These are phyloP conservation scores for Drosophila navojoa DNA, from an alignment of 1,140 invertebrate genomes.

Conservation along the genomic window DNA sequence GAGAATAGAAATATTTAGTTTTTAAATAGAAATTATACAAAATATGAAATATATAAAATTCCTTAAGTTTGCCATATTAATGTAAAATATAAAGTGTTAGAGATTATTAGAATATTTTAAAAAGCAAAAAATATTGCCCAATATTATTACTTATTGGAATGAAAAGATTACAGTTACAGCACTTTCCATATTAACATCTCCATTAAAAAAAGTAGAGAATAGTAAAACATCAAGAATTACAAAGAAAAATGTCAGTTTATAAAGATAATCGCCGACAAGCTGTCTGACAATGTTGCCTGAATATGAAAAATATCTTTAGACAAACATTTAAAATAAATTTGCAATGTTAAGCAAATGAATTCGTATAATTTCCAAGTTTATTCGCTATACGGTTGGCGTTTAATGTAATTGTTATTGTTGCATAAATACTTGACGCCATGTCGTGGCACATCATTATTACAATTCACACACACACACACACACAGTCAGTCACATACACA, in stretches of 20 bases:
- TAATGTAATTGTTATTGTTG: conserved; percentile 76
- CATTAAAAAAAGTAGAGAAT: conserved; percentile 3
- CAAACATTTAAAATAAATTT: conserved; percentile 24
- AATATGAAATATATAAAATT: no score
- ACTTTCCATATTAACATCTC: not conserved
- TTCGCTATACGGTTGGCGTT: conserved; percentile 48
- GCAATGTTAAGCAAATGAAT: conserved; percentile 52
- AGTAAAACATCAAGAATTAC: not conserved
- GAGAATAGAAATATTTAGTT: no score
- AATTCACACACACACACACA: conserved; percentile 27
- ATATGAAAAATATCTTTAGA: conserved; percentile 15
- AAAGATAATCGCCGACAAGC: conserved; percentile 20
- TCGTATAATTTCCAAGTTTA: conserved; percentile 60
- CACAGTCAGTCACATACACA: conserved; percentile 23
- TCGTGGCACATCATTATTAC: conserved; percentile 73
- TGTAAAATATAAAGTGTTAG: no score
- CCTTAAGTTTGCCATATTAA: no score
- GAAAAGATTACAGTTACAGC: not conserved
- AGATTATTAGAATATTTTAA: no score
- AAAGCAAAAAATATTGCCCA: no score
- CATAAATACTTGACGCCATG: conserved; percentile 75
- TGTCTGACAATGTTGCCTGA: conserved; percentile 5
- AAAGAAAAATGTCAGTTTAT: conserved; percentile 12
- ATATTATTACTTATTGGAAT: no score
- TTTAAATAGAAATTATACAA: no score